phyloP scores from a whole-genome alignment of 2,888 invertebrate genomes.

The Thalpophila matura region DNA sequence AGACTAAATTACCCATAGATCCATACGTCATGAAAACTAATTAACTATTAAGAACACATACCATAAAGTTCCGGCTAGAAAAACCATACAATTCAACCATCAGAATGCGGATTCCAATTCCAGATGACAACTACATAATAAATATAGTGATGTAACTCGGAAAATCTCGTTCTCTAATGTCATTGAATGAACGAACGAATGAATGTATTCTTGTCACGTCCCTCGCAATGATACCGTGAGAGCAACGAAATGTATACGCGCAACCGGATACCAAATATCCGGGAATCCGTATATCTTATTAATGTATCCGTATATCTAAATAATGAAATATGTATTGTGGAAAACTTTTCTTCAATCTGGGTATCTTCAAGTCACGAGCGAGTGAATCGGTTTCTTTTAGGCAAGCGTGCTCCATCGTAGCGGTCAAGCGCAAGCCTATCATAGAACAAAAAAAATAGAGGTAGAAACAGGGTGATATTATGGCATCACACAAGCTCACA shows the following conservation, averaged over 20 bases:
- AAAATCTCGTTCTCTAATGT: constrained; percentile 32
- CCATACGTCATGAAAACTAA: neutral
- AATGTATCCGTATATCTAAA: constrained; percentile 24
- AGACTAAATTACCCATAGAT: neutral
- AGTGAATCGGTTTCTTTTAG: no score
- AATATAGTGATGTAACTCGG: constrained; percentile 17
- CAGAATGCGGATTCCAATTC: constrained; percentile 49
- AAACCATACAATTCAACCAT: constrained; percentile 19
- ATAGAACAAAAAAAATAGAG: no score
- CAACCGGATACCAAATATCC: constrained; percentile 45
- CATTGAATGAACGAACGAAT: constrained; percentile 29
- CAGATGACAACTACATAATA: constrained; percentile 13
- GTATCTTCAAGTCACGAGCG: no score
- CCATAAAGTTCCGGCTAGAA: constrained; percentile 16
- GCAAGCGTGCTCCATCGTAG: no score
- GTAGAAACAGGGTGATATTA: no score
- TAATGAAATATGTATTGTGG: constrained; percentile 15
- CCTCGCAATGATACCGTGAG: constrained; percentile 16
- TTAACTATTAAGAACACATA: neutral
- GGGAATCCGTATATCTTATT: constrained; percentile 8
- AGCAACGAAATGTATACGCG: constrained; percentile 39
- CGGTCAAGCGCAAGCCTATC: no score
- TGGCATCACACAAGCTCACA: no score
- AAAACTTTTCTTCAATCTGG: neutral
- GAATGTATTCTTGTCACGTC: constrained; percentile 53